These are phyloP conservation scores for Apodemia duryi DNA, from an alignment of 2,888 invertebrate species.

Conservation along the genomic window DNA sequence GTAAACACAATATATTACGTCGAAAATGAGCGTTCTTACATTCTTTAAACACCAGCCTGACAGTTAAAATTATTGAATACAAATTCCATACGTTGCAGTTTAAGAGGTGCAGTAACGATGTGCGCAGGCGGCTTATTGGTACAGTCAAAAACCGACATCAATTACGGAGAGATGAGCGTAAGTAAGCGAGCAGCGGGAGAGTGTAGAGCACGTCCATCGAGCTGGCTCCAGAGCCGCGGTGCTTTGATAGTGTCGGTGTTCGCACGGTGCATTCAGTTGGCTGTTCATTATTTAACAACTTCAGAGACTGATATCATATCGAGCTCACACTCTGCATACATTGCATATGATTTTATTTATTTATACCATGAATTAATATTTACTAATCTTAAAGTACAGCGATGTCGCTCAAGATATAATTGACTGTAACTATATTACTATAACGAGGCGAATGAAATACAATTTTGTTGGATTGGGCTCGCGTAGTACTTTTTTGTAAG, in stretches of 20 bases:
- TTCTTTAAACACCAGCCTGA: conserved; percentile 41
- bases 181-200: conserved; percentile 31
- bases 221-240: conserved; percentile 36
- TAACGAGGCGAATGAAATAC: no score
- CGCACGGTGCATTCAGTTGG: conserved; percentile 39
- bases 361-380: no score
- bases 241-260: conserved; percentile 52
- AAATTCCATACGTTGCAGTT: conserved; percentile 64
- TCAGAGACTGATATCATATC: background rate
- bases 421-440: no score
- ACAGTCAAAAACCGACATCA: conserved; percentile 71
- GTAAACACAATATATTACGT: background rate
- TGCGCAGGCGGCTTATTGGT: conserved; percentile 57
- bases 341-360: background rate
- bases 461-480: no score
- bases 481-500: no score
- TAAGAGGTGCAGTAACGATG: conserved; percentile 55
- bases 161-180: conserved; percentile 60
- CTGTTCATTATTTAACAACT: background rate
- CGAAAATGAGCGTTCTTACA: conserved; percentile 46
- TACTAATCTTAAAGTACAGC: no score
- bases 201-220: conserved; percentile 23
- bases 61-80: conserved; percentile 65
- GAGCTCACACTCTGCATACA: background rate
- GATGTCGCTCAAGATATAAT: no score